phyloP scores from a whole-genome alignment of 2,797 vertebrate species.

The Harpagifer antarcticus region DNA sequence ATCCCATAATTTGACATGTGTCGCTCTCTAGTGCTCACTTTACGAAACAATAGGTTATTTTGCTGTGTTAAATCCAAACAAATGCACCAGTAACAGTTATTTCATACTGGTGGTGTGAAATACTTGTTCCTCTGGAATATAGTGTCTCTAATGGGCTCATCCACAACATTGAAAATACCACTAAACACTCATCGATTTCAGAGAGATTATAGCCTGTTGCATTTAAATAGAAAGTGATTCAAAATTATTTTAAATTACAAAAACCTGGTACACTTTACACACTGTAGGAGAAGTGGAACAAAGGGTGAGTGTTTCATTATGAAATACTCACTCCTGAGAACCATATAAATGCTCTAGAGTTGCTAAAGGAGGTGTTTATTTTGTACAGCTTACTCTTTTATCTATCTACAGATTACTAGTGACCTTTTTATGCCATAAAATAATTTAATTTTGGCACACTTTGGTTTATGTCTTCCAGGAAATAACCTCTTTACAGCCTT shows the following conservation, averaged over 20 bases:
- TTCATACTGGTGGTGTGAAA: background rate
- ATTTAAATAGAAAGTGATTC: background rate
- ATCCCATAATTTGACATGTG: background rate
- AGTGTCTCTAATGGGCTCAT: background rate
- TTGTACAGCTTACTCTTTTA: no score
- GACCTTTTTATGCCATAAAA: conserved; percentile 13
- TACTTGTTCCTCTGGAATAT: background rate
- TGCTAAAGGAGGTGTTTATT: background rate
- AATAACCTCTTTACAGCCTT: background rate
- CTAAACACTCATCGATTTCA: background rate
- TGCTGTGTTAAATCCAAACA: conserved; percentile 45
- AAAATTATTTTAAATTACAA: background rate
- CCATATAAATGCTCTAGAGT: background rate
- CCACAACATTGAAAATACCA: background rate
- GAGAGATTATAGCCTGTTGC: background rate
- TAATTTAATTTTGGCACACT: background rate
- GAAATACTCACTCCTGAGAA: background rate
- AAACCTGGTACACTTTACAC: background rate
- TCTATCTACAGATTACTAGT: background rate
- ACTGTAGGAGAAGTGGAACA: background rate
- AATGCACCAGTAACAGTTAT: background rate
- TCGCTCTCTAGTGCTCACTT: conserved; percentile 54
- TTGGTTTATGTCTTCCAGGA: background rate
- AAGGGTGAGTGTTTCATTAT: background rate
- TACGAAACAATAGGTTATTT: background rate